Evolutionary conservation across 2,888 invertebrate species (phyloP), one percentile per base, ranked within the genome.

Genomic region (Heterodera filipjevi): DNA sequence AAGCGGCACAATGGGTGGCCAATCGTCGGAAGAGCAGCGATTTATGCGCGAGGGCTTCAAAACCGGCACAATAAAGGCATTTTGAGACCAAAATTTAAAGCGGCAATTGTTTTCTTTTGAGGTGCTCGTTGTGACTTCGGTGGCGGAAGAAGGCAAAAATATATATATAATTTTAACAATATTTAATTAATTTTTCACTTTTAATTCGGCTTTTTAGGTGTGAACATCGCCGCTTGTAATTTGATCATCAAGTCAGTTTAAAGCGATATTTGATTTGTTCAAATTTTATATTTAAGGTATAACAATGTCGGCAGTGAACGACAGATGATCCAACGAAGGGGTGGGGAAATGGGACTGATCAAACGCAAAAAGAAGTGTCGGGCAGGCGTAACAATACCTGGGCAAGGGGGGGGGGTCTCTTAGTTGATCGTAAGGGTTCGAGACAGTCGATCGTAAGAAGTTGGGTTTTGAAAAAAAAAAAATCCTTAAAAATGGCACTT

Each of bases 81-180:
- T 68, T 66, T 66, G 39, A 39, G 12, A 39, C 6, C 39, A 32
- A 33, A 33, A 66, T 14, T 19, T 14, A 12, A 16, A 30, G 1
- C 5, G 10, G 1, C 8, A 33, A 14, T 68, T 16, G 16, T 10
- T 16, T 5, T 22, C 32, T 16, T 27, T 81, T 27, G 68, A 84
- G 80, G 79, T 83, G 5, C 79, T 88, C 5, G 86, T 88, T 16
- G 84, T 87, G 0, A 88, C 88, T 0, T 86, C 88, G 0, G 87
- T 88, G 22, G 84, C 87, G 5, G 88, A 88, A 64, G 88, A 88
- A 82, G 88, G 88, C 32, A 78, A 75, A n/a, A n/a, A n/a, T n/a
- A n/a, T 87, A 53, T 44, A 0, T n/a, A 30, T 71, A 27, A n/a
- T 71, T 19, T 68, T 68, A 5, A 44, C 12, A 44, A 53, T 22